These are phyloP conservation scores for Drosophila bunnanda DNA, from an alignment of 2,888 invertebrate genomes.

Conservation along the genomic window DNA sequence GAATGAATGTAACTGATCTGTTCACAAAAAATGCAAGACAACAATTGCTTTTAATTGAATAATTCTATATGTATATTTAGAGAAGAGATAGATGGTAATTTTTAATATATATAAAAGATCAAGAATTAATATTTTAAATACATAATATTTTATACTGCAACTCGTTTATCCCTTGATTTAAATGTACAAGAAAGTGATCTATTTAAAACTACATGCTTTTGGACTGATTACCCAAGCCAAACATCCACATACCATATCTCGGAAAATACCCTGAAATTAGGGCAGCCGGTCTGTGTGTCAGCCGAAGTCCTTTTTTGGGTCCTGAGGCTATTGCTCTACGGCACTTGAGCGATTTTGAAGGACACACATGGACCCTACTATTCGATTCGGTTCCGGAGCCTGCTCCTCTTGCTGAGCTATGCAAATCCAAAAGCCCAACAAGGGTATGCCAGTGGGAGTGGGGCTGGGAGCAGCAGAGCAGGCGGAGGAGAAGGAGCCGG, in stretches of 20 bases:
- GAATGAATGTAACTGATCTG: constrained; percentile 31
- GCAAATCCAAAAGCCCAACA: constrained; percentile 75
- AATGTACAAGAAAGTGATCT: background rate
- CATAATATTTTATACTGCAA: too few relatives aligned
- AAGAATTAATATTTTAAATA: too few relatives aligned
- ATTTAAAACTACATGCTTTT: background rate
- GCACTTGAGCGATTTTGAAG: constrained; percentile 74
- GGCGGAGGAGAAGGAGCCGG: constrained; percentile 11
- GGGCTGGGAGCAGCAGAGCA: background rate
- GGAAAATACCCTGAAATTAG: constrained; percentile 57
- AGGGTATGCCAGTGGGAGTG: constrained; percentile 25
- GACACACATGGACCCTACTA: constrained; percentile 71
- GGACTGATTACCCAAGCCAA: background rate
- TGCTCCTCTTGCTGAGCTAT: constrained; percentile 65
- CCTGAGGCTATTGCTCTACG: constrained; percentile 52
- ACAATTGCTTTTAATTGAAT: constrained; percentile 27
- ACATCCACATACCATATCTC: too few relatives aligned
- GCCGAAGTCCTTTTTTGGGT: constrained; percentile 18
- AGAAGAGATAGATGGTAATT: background rate
- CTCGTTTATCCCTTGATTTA: background rate
- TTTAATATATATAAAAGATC: background rate
- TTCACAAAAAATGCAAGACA: background rate
- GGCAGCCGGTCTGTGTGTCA: constrained; percentile 75
- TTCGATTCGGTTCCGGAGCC: constrained; percentile 19
- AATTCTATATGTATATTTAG: background rate